A percentile compares a stretch with the other conserved stretches of the same genome.
Evolutionary conservation across 1,140 invertebrate species (phyloP).

Genomic region (Drosophila micromelanica): DNA sequence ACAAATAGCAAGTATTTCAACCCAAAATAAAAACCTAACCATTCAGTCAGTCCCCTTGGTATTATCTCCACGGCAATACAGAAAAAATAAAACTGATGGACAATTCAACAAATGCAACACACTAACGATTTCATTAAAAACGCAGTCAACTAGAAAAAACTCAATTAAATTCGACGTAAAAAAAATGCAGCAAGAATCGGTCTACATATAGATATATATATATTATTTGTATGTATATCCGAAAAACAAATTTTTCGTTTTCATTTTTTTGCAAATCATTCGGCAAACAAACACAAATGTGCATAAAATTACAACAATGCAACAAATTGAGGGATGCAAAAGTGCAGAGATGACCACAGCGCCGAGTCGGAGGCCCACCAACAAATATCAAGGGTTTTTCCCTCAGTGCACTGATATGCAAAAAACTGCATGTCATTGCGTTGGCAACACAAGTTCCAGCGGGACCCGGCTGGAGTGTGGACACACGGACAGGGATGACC

Average conservation of each 20-base stretch:
- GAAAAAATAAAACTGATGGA: constrained; percentile 36
- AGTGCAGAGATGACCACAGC: constrained; percentile 37
- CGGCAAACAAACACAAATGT: constrained; percentile 81
- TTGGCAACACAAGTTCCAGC: constrained; percentile 55
- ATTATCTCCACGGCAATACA: constrained; percentile 77
- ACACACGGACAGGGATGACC: constrained; percentile 6
- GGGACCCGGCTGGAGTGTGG: neutral
- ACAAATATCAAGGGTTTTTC: constrained; percentile 65
- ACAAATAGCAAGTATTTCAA: constrained; percentile 55
- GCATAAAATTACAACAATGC: constrained; percentile 78
- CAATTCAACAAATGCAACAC: constrained; percentile 56
- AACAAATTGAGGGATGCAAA: constrained; percentile 76
- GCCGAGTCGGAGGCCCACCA: constrained; percentile 18
- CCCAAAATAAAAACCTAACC: constrained; percentile 18
- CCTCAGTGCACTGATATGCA: constrained; percentile 73
- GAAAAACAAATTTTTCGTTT: constrained; percentile 69
- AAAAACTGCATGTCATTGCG: constrained; percentile 83
- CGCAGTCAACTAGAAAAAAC: constrained; percentile 83
- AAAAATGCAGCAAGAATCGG: constrained; percentile 43
- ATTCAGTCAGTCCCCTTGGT: constrained; percentile 51
- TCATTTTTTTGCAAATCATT: constrained; percentile 76
- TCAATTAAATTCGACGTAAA: constrained; percentile 78
- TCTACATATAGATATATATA: constrained; percentile 19
- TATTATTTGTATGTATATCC: constrained; percentile 34
- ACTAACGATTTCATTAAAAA: constrained; percentile 84